These are phyloP conservation scores for Steinernema feltiae DNA, from an alignment of 1,140 invertebrate genomes.

Conservation along the genomic window DNA sequence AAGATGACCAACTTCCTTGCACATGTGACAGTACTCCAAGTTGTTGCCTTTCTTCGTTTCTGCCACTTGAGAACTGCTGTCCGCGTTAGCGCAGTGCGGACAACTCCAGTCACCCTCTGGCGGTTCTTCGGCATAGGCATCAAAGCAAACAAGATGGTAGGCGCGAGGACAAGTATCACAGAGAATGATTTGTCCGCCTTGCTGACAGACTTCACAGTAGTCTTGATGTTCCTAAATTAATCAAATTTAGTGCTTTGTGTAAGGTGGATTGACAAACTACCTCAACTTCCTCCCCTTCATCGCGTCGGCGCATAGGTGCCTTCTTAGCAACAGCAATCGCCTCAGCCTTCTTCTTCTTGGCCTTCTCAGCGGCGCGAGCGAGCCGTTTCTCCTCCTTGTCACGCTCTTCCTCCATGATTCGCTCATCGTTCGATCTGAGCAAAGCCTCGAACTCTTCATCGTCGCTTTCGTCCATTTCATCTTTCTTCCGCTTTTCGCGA, in stretches of 20 bases:
- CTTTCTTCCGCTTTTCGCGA: constrained; percentile 27
- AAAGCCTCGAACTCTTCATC: constrained; percentile 36
- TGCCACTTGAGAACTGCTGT: constrained; percentile 55
- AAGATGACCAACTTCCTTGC: constrained; percentile 86
- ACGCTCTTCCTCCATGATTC: constrained; percentile 24
- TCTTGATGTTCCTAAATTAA: constrained; percentile 83
- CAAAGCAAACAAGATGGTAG: constrained; percentile 94
- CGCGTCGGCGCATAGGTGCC: constrained; percentile 17
- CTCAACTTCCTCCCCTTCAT: constrained; percentile 25
- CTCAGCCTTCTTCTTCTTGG: constrained; percentile 25
- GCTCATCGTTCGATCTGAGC: constrained; percentile 27
- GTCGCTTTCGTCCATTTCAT: constrained; percentile 22
- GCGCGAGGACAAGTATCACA: constrained; percentile 98
- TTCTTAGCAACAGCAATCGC: constrained; percentile 25
- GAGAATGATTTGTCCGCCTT: constrained; percentile 98
- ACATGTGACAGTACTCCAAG: constrained; percentile 82
- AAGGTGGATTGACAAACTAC: no score
- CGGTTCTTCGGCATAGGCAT: constrained; percentile 94
- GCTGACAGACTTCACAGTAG: constrained; percentile 99
- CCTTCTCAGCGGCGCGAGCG: constrained; percentile 31
- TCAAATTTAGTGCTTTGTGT: neutral
- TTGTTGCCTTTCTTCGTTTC: constrained; percentile 74
- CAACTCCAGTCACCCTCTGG: constrained; percentile 81
- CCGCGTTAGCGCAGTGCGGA: constrained; percentile 76
- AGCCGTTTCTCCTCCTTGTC: constrained; percentile 30